Conservation (phyloP, 2,113 vertebrate species). For the Albula goreensis region DNA sequence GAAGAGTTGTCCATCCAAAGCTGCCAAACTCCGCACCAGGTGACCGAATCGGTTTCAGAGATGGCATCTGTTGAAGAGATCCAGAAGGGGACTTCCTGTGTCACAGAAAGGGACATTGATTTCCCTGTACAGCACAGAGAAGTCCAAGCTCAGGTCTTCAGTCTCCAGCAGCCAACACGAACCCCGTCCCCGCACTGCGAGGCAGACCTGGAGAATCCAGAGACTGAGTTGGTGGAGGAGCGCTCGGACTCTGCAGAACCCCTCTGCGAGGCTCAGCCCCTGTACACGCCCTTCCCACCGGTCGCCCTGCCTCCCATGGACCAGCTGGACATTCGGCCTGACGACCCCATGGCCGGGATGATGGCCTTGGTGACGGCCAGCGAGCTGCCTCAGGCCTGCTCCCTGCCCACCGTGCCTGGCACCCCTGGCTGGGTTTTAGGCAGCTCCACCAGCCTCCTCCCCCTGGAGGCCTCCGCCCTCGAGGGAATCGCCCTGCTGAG, state of each 20-base stretch:
- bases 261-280: conserved; percentile 46
- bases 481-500: conserved; percentile 94
- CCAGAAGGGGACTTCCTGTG: conserved; percentile 25
- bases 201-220: not conserved
- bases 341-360: conserved; percentile 92
- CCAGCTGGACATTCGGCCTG: conserved; percentile 59
- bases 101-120: not conserved
- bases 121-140: not conserved
- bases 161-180: not conserved
- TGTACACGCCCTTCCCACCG: conserved; percentile 37
- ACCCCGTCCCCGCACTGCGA: conserved; percentile 12
- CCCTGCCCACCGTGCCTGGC: conserved; percentile 53
- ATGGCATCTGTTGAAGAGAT: conserved; percentile 63
- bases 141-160: not conserved
- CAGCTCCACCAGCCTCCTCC: conserved; percentile 55
- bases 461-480: conserved; percentile 75
- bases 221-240: conserved; percentile 40
- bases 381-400: conserved; percentile 80
- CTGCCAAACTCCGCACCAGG: conserved; percentile 64
- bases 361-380: conserved; percentile 82
- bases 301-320: conserved; percentile 44
- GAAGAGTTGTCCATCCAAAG: conserved; percentile 59
- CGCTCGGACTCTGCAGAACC: conserved; percentile 41
- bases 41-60: conserved; percentile 55
- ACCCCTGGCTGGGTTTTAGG: conserved; percentile 1